Conservation (phyloP, 2,113 vertebrate species). For the Nasalis larvatus region DNA sequence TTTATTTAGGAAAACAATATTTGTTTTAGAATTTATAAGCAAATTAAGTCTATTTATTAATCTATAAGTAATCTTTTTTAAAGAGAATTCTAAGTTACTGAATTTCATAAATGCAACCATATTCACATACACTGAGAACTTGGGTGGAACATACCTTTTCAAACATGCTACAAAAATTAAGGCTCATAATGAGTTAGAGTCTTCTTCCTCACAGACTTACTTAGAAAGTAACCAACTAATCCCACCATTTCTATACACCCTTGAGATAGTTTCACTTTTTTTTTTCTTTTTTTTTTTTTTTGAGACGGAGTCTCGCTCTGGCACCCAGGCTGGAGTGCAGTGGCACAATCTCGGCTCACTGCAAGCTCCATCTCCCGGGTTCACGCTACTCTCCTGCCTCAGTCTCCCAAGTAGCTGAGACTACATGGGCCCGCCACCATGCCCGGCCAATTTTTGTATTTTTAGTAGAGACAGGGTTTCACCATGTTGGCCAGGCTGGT, state of each 20-base stretch:
- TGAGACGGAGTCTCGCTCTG: no score
- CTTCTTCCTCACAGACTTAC: not conserved
- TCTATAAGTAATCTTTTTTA: not conserved
- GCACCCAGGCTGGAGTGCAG: no score
- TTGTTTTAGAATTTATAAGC: slow-evolving; percentile 29
- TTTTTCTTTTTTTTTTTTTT: no score
- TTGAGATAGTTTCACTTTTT: not conserved
- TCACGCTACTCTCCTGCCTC: no score
- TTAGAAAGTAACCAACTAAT: not conserved
- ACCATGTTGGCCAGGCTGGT: no score
- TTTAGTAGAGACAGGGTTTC: no score
- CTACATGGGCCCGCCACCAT: no score
- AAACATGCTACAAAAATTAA: slow-evolving; percentile 29
- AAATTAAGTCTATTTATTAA: not conserved
- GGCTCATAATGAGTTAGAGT: not conserved
- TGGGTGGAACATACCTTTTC: not conserved
- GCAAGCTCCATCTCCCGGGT: no score
- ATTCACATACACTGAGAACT: not conserved
- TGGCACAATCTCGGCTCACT: no score
- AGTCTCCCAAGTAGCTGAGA: no score
- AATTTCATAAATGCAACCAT: not conserved
- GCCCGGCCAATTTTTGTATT: no score
- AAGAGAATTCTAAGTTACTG: not conserved
- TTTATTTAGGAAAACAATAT: slow-evolving; percentile 11
- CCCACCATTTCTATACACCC: not conserved